Percentiles rank a stretch among this genome's conserved stretches.
Conservation (phyloP, 2,113 vertebrate species). For the Apistogramma diplotaenia region DNA sequence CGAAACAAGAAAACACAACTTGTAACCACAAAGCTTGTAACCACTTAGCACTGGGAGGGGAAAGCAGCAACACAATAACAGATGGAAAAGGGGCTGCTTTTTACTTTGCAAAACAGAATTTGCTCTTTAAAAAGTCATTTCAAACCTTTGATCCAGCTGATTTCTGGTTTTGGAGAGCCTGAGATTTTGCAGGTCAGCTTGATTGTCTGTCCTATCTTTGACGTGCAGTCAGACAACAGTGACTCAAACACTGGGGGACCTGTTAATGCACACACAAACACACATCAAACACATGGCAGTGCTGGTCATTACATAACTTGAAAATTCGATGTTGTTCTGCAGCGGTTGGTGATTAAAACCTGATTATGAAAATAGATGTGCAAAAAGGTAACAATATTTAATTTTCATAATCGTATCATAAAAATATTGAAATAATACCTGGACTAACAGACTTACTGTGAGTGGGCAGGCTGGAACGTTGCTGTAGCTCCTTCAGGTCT, state of each 20-base stretch:
- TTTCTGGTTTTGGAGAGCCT: conserved; percentile 83
- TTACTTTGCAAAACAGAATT: too few species aligned
- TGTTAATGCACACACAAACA: conserved; percentile 49
- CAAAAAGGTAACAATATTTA: background rate
- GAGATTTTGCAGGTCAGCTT: conserved; percentile 89
- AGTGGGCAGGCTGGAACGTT: conserved; percentile 77
- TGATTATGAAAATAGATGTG: background rate
- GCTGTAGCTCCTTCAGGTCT: conserved; percentile 89
- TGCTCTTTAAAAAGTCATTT: background rate
- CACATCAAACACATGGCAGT: background rate
- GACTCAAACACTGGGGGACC: conserved; percentile 88
- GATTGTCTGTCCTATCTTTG: conserved; percentile 88
- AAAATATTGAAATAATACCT: background rate
- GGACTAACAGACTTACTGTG: conserved; percentile 81
- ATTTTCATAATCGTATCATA: background rate
- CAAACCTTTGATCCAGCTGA: conserved; percentile 95
- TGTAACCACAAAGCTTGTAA: background rate
- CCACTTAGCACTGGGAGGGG: too few species aligned
- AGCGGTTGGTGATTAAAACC: background rate
- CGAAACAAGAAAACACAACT: background rate
- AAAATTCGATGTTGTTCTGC: background rate
- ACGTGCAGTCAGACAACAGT: conserved; percentile 82
- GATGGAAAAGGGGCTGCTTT: too few species aligned
- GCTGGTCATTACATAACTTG: background rate
- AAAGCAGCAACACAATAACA: too few species aligned